These are phyloP conservation scores for Zaprionus ornatus DNA, from an alignment of 1,140 invertebrate species.

Conservation along the genomic window DNA sequence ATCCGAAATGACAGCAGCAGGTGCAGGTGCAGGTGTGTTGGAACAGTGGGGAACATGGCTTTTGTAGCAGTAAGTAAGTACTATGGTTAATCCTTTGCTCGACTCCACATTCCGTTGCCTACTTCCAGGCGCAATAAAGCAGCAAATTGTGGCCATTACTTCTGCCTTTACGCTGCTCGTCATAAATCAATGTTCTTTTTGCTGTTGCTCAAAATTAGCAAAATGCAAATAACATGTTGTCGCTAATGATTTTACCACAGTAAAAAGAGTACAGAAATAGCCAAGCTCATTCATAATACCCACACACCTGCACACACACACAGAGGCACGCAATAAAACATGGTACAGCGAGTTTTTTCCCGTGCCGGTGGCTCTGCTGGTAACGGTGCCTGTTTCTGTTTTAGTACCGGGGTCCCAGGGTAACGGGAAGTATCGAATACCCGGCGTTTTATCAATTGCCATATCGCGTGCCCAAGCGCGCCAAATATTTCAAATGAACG, in stretches of 20 bases:
- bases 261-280: conserved; percentile 21
- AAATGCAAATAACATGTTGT: conserved; percentile 78
- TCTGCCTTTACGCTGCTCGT: conserved; percentile 24
- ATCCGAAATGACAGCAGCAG: neutral
- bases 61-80: neutral
- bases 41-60: neutral
- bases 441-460: conserved; percentile 80
- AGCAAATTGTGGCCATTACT: conserved; percentile 42
- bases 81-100: neutral
- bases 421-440: conserved; percentile 77
- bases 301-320: neutral
- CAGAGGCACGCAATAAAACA: conserved; percentile 50
- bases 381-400: neutral
- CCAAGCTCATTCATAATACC: conserved; percentile 27
- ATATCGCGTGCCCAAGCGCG: conserved; percentile 66
- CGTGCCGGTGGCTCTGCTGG: neutral
- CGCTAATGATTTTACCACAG: conserved; percentile 65
- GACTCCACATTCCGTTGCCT: conserved; percentile 7
- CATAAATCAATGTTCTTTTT: conserved; percentile 69
- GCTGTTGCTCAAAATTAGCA: conserved; percentile 65
- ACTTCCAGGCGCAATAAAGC: conserved; percentile 21
- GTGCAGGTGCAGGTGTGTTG: neutral
- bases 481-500: conserved; percentile 48
- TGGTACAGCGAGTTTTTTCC: conserved; percentile 42
- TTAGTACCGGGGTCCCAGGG: conserved; percentile 3